A percentile compares a stretch with the other conserved stretches of the same genome.
phyloP scores from a whole-genome alignment of 2,888 invertebrate species.

The Nephrotoma flavescens region DNA sequence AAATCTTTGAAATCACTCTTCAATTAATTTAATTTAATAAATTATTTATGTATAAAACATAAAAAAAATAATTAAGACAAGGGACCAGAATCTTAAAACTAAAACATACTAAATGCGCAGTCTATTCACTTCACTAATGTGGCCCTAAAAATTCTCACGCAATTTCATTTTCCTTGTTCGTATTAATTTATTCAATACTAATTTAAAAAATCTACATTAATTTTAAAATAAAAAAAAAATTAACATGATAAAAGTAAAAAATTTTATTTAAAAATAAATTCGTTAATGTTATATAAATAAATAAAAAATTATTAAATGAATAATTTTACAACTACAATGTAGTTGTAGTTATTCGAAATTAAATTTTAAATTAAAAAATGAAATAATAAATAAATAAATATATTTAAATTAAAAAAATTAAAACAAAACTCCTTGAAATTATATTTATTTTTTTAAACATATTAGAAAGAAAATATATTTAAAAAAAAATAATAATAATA shows the following conservation, averaged over 20 bases:
- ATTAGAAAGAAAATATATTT: not conserved
- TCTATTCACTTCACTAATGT: not conserved
- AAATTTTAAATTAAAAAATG: not conserved
- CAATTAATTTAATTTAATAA: not conserved
- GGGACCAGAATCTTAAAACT: not conserved
- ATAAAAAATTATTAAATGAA: not conserved
- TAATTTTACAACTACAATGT: not conserved
- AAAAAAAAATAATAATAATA: not conserved
- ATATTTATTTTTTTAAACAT: slow-evolving; percentile 1
- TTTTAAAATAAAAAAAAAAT: not conserved
- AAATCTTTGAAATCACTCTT: not conserved
- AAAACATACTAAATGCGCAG: not conserved
- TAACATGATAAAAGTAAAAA: not conserved
- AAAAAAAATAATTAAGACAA: not conserved
- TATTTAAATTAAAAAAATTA: not conserved
- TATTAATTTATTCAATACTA: not conserved
- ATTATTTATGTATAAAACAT: not conserved
- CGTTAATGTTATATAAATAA: not conserved
- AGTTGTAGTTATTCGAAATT: slow-evolving; percentile 1
- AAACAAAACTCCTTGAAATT: slow-evolving; percentile 2
- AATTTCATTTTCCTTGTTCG: not conserved
- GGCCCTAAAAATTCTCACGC: not conserved
- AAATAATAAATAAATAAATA: slow-evolving; percentile 1
- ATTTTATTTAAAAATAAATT: not conserved
- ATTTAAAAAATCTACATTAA: not conserved